phyloP scores from a whole-genome alignment of 2,797 vertebrate species.

The Myiothlypis coronata region DNA sequence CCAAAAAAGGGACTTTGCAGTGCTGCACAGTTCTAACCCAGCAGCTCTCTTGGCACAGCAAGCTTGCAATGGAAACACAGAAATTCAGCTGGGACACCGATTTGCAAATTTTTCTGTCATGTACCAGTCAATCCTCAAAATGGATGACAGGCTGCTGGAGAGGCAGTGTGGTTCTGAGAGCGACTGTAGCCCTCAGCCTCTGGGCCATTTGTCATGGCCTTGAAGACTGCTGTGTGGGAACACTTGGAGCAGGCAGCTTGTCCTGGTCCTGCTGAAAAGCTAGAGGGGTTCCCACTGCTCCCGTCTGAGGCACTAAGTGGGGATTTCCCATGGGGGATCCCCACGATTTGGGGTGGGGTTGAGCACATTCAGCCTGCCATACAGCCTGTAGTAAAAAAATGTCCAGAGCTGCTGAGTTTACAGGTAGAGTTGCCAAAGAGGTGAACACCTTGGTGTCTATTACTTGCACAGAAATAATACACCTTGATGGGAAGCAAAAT shows the following conservation, averaged over 20 bases:
- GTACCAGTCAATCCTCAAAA: neutral
- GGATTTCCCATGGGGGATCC: neutral
- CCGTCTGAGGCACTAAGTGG: rapidly evolving
- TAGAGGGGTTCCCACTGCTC: neutral
- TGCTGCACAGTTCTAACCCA: neutral
- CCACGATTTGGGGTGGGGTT: neutral
- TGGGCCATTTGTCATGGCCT: neutral
- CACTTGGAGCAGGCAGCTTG: neutral
- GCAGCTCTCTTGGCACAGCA: neutral
- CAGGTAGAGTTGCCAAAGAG: neutral
- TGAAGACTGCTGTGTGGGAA: neutral
- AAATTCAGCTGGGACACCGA: neutral
- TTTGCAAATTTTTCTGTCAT: neutral
- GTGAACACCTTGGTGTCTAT: neutral
- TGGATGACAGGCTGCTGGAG: neutral
- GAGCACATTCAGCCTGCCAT: neutral
- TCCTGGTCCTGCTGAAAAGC: neutral
- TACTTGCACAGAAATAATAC: neutral
- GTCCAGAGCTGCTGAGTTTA: neutral
- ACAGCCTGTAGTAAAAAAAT: neutral
- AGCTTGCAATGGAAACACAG: neutral
- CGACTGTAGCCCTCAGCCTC: neutral
- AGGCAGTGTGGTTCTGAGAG: neutral
- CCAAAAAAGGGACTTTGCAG: neutral
- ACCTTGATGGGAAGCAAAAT: neutral